Conservation (phyloP, 2,113 vertebrate genomes). For the Equus przewalskii region DNA sequence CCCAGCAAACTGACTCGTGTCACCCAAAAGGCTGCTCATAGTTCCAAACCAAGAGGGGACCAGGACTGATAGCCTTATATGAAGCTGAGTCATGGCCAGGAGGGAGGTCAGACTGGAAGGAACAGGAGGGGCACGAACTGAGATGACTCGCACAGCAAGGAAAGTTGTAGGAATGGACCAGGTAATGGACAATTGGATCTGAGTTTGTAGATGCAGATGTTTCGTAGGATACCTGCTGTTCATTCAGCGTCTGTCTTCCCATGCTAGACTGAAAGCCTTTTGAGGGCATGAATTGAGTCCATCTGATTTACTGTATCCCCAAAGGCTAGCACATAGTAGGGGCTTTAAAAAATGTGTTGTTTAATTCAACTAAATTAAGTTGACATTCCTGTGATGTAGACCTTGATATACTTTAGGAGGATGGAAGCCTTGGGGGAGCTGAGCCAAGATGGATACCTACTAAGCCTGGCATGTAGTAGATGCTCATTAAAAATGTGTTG, state of each 20-base stretch:
- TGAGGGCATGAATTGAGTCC: neutral
- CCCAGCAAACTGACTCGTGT: neutral
- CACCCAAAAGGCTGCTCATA: neutral
- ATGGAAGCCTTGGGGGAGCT: neutral
- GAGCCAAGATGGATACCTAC: neutral
- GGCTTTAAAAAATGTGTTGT: neutral
- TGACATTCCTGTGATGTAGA: neutral
- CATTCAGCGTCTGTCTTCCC: neutral
- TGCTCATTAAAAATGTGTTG: conserved; percentile 53
- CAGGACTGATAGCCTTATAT: neutral
- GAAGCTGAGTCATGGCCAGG: neutral
- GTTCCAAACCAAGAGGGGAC: neutral
- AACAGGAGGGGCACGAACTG: neutral
- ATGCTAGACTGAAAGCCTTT: neutral
- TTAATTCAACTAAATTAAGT: neutral
- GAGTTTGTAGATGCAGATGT: neutral
- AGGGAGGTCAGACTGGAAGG: neutral
- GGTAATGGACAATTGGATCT: neutral
- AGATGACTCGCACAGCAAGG: neutral
- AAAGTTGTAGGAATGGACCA: neutral
- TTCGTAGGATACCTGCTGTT: neutral
- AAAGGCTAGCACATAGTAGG: neutral
- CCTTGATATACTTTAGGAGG: neutral
- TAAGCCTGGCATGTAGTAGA: conserved; percentile 59
- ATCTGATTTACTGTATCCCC: neutral